A percentile compares a stretch with the other conserved stretches of the same genome.
These are phyloP conservation scores for Enteromius mattozi DNA, from an alignment of 2,797 vertebrate species.

Conservation along the genomic window DNA sequence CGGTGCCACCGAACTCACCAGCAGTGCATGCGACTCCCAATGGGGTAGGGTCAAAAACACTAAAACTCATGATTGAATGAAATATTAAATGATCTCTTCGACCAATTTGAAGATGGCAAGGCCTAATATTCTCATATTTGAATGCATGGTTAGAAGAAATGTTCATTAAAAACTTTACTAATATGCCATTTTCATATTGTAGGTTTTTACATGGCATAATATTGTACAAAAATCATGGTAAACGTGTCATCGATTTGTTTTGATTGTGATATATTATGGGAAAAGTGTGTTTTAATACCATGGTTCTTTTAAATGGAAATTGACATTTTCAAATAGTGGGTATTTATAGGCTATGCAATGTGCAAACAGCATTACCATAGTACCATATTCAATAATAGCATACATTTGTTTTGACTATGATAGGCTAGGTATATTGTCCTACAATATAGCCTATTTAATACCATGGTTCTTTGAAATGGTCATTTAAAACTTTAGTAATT, in stretches of 20 bases:
- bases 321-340: background rate
- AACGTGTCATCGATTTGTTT: background rate
- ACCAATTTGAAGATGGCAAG: background rate
- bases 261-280: background rate
- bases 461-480: background rate
- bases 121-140: background rate
- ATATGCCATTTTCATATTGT: background rate
- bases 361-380: background rate
- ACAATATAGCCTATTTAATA: background rate
- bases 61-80: background rate
- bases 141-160: background rate
- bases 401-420: background rate
- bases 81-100: background rate
- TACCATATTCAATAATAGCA: background rate
- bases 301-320: too few species aligned
- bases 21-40: constrained; percentile 56
- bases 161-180: background rate
- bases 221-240: background rate
- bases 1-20: constrained; percentile 81
- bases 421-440: too few species aligned
- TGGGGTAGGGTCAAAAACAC: constrained; percentile 29
- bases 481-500: background rate
- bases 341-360: background rate
- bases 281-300: background rate
- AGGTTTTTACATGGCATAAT: background rate